Percentiles rank a stretch among this genome's conserved stretches.
phyloP scores from a whole-genome alignment of 2,888 invertebrate genomes.

The Spilosoma lubricipeda region DNA sequence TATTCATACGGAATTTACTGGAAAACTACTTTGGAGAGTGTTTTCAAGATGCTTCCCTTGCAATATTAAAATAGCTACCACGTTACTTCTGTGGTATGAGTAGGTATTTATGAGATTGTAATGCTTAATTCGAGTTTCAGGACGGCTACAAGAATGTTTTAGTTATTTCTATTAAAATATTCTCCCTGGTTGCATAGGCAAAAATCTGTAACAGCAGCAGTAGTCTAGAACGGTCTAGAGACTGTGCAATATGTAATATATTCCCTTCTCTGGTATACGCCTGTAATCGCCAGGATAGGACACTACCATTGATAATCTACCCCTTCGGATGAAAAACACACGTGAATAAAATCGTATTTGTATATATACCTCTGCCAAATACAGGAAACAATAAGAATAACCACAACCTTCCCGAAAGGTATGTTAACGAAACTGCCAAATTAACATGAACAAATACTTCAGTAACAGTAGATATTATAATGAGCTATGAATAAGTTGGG shows the following conservation, averaged over 20 bases:
- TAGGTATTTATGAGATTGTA: neutral
- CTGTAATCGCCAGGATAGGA: neutral
- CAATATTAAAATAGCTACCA: conserved; percentile 24
- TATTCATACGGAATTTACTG: conserved; percentile 44
- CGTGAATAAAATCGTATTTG: neutral
- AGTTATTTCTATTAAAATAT: neutral
- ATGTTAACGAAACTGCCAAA: neutral
- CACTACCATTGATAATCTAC: neutral
- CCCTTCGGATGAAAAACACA: neutral
- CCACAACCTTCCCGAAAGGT: neutral
- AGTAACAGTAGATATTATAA: conserved; percentile 38
- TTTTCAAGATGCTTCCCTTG: conserved; percentile 38
- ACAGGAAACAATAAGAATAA: neutral
- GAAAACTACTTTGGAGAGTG: conserved; percentile 38
- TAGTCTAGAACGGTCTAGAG: neutral
- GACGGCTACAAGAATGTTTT: neutral
- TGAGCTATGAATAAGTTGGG: conserved; percentile 25
- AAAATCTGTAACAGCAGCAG: too few species aligned
- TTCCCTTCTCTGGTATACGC: neutral
- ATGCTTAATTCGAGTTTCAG: neutral
- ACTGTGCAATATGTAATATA: too few species aligned
- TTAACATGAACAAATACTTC: neutral
- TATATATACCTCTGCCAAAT: neutral
- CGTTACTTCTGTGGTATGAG: neutral
- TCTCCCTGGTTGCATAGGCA: neutral